A percentile compares a stretch with the other conserved stretches of the same genome.
Conservation (phyloP, 2,888 invertebrate species). For the Villa cingulata region DNA sequence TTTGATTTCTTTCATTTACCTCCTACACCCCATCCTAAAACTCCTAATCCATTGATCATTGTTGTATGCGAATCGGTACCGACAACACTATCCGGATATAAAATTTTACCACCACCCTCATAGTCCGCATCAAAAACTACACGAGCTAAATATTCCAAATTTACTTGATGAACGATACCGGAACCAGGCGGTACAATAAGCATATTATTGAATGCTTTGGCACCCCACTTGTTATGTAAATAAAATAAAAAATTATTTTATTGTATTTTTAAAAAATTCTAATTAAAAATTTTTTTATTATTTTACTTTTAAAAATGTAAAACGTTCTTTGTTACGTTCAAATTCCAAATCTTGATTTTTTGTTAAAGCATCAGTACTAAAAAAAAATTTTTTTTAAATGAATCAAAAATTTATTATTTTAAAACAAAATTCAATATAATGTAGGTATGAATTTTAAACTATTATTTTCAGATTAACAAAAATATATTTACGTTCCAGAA, state of each 20-base stretch:
- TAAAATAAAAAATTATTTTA: constrained; percentile 24
- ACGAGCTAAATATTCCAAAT: constrained; percentile 83
- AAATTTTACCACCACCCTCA: constrained; percentile 30
- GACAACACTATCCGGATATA: constrained; percentile 85
- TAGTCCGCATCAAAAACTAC: constrained; percentile 66
- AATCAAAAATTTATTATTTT: constrained; percentile 3
- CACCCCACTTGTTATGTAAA: no score
- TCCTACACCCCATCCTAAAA: constrained; percentile 93
- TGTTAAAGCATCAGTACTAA: constrained; percentile 69
- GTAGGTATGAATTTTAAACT: no score
- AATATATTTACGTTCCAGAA: constrained; percentile 46
- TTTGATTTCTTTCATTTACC: constrained; percentile 35
- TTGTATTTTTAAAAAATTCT: neutral
- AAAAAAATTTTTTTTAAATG: constrained; percentile 20
- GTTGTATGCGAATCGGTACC: constrained; percentile 99
- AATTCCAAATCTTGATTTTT: constrained; percentile 94
- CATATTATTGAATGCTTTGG: constrained; percentile 90
- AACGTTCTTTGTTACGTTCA: constrained; percentile 87
- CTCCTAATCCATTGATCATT: constrained; percentile 92
- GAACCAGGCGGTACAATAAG: constrained; percentile 95
- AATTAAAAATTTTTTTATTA: neutral
- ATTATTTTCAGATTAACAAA: constrained; percentile 1
- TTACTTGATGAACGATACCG: constrained; percentile 97
- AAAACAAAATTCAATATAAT: constrained; percentile 1
- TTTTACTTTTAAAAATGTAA: constrained; percentile 81